Conservation (phyloP, 2,113 vertebrate genomes). For the Alligator mississippiensis region DNA sequence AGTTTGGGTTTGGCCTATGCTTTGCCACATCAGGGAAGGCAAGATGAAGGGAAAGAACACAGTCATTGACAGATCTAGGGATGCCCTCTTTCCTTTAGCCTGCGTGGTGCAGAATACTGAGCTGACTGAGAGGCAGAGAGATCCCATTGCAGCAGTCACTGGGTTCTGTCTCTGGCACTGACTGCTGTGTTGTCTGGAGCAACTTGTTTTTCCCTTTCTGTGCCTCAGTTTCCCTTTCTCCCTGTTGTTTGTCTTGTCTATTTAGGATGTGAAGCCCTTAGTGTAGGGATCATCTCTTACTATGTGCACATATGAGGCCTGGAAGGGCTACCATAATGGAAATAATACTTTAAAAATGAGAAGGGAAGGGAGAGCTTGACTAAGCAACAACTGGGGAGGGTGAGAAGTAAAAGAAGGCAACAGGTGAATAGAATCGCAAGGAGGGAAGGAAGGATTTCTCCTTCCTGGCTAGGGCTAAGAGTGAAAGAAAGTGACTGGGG, state of each 20-base stretch:
- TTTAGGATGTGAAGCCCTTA: neutral
- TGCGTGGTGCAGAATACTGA: neutral
- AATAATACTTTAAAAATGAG: neutral
- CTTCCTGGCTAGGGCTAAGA: neutral
- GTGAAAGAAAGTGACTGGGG: too few species aligned
- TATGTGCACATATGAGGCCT: neutral
- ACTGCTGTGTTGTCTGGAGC: neutral
- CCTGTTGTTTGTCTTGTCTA: neutral
- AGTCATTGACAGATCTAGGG: neutral
- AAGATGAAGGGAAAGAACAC: neutral
- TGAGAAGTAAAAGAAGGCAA: neutral
- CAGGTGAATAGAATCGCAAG: too few species aligned
- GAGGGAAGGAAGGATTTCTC: too few species aligned
- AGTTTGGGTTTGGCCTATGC: neutral
- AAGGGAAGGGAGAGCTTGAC: neutral
- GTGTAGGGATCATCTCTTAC: neutral
- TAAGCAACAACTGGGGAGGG: too few species aligned
- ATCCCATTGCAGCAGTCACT: neutral
- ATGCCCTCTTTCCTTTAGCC: neutral
- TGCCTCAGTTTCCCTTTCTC: neutral
- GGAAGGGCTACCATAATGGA: neutral
- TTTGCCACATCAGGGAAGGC: neutral
- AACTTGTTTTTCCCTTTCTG: fast-evolving
- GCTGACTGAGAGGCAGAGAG: neutral
- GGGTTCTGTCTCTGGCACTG: neutral